phyloP scores from a whole-genome alignment of 2,888 invertebrate genomes.

The Epinotia nisella region DNA sequence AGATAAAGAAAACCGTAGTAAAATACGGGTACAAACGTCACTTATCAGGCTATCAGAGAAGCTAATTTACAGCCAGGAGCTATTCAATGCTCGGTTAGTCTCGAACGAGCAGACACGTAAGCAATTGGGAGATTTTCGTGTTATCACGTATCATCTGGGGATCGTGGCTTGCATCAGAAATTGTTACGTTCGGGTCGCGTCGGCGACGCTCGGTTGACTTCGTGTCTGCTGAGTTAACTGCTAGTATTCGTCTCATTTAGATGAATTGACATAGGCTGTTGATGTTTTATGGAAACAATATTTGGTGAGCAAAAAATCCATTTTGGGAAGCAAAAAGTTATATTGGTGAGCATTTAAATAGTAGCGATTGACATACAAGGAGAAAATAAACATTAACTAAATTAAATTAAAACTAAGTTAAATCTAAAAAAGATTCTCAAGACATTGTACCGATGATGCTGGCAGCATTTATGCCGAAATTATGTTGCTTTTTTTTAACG shows the following conservation, averaged over 20 bases:
- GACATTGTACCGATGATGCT: no score
- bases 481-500: not conserved
- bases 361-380: no score
- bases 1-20: slow-evolving; percentile 74
- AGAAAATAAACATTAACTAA: no score
- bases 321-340: no score
- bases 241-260: not conserved
- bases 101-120: slow-evolving; percentile 78
- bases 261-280: no score
- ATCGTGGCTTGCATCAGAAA: slow-evolving; percentile 74
- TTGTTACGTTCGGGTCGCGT: slow-evolving; percentile 44
- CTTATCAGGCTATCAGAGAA: slow-evolving; percentile 77
- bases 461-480: no score
- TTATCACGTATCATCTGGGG: slow-evolving; percentile 84
- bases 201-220: not conserved
- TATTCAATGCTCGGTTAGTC: slow-evolving; percentile 77
- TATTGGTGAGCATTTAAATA: no score
- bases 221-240: not conserved
- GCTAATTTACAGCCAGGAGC: slow-evolving; percentile 81
- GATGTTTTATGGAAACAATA: no score
- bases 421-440: no score
- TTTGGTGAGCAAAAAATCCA: no score
- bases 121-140: slow-evolving; percentile 84
- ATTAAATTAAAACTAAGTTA: no score
- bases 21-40: slow-evolving; percentile 70